phyloP scores from a whole-genome alignment of 2,888 invertebrate genomes.

The Plagodis dolabraria region DNA sequence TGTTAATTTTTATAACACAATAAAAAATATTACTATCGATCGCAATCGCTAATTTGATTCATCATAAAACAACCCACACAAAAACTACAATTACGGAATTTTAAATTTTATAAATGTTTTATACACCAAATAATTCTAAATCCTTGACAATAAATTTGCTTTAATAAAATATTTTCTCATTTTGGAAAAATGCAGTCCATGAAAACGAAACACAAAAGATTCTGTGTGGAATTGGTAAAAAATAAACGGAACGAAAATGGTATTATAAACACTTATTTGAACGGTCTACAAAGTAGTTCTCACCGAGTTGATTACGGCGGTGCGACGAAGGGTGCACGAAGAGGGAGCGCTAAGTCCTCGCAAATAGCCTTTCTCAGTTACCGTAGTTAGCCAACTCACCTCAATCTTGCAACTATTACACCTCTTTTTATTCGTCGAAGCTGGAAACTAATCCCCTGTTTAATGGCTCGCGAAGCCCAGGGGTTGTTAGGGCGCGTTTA shows the following conservation, averaged over 20 bases:
- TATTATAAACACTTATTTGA: conserved; percentile 20
- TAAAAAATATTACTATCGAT: too few relatives aligned
- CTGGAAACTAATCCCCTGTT: conserved; percentile 56
- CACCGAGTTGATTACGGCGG: conserved; percentile 23
- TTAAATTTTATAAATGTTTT: too few relatives aligned
- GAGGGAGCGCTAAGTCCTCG: conserved; percentile 28
- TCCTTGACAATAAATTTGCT: too few relatives aligned
- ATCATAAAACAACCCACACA: too few relatives aligned
- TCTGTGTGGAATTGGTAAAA: too few relatives aligned
- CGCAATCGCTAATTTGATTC: too few relatives aligned
- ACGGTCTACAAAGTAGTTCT: conserved; percentile 15
- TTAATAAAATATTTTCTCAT: too few relatives aligned
- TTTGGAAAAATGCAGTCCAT: too few relatives aligned
- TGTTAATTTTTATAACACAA: too few relatives aligned
- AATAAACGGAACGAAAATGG: neutral
- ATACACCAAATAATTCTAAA: too few relatives aligned
- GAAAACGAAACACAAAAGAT: too few relatives aligned
- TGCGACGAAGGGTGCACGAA: conserved; percentile 23
- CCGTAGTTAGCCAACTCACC: conserved; percentile 40
- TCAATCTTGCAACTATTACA: conserved; percentile 48
- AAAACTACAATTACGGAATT: too few relatives aligned
- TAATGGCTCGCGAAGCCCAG: conserved; percentile 60
- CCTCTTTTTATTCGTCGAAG: conserved; percentile 50
- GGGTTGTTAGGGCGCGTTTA: conserved; percentile 50
- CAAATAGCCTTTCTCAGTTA: conserved; percentile 40